phyloP scores from a whole-genome alignment of 2,888 invertebrate genomes.

The Nephrotoma appendiculata region DNA sequence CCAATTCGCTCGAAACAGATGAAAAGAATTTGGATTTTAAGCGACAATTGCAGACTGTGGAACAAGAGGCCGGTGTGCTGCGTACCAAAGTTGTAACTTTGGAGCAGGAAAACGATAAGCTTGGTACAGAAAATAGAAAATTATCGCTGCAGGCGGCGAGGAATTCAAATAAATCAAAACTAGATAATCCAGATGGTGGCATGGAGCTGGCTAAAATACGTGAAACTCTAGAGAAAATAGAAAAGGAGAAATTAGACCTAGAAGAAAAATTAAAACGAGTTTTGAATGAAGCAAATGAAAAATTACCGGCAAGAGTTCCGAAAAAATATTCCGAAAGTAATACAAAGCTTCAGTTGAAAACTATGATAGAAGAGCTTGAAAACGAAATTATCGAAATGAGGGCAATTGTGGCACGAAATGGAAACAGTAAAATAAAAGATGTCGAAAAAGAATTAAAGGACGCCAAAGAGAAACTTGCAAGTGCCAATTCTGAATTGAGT shows the following conservation, averaged over 20 bases:
- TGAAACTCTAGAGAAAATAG: constrained; percentile 37
- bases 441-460: constrained; percentile 50
- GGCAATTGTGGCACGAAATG: constrained; percentile 29
- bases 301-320: constrained; percentile 52
- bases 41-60: constrained; percentile 59
- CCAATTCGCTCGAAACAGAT: constrained; percentile 36
- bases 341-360: constrained; percentile 56
- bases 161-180: constrained; percentile 27
- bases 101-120: constrained; percentile 62
- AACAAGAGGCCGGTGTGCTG: constrained; percentile 58
- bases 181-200: constrained; percentile 28
- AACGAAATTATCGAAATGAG: constrained; percentile 55
- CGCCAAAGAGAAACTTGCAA: constrained; percentile 46
- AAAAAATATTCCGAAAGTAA: constrained; percentile 59
- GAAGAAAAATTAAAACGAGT: constrained; percentile 49
- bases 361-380: constrained; percentile 76
- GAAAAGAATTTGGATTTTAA: constrained; percentile 54
- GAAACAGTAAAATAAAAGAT: constrained; percentile 34
- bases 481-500: constrained; percentile 37
- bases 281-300: constrained; percentile 47
- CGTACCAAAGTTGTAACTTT: constrained; percentile 50
- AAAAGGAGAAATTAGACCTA: constrained; percentile 50
- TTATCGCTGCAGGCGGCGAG: constrained; percentile 41
- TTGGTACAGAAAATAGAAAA: constrained; percentile 57
- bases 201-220: constrained; percentile 42